These are phyloP conservation scores for Tamias sibiricus DNA, from an alignment of 2,113 vertebrate genomes.

Conservation along the genomic window DNA sequence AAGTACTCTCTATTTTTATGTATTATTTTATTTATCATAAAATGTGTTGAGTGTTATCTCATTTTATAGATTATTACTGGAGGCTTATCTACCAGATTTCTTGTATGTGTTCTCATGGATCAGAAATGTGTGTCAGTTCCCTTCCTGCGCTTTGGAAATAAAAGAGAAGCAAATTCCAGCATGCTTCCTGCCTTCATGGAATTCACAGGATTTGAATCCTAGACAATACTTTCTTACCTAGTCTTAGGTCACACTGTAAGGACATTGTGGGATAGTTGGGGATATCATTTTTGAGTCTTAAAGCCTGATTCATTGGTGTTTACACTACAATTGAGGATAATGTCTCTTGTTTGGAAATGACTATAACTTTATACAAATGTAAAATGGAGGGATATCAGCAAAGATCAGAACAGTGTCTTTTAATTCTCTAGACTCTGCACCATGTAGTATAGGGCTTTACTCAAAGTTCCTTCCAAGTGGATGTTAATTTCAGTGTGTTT, in stretches of 20 bases:
- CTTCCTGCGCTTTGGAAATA: not conserved
- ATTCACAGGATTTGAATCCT: not conserved
- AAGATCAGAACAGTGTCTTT: not conserved
- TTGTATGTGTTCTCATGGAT: not conserved
- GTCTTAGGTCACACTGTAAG: not conserved
- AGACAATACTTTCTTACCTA: not conserved
- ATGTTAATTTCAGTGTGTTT: not conserved
- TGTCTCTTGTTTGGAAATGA: conserved; percentile 20
- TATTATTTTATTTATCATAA: not conserved
- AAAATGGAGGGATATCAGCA: not conserved
- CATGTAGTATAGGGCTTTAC: not conserved
- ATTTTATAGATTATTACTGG: not conserved
- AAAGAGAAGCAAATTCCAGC: not conserved
- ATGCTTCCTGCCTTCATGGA: not conserved
- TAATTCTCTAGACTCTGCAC: not conserved
- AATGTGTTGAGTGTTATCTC: not conserved
- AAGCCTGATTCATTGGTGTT: not conserved
- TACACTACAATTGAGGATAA: not conserved
- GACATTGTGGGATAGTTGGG: no score
- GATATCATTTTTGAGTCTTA: not conserved
- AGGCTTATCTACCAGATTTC: not conserved
- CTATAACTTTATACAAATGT: not conserved
- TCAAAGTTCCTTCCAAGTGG: not conserved
- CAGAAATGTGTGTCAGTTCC: not conserved
- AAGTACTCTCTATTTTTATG: not conserved